Evolutionary conservation across 2,888 invertebrate genomes (phyloP), one percentile per base, ranked within the genome.

Genomic region (Azorinus chamasolen): DNA sequence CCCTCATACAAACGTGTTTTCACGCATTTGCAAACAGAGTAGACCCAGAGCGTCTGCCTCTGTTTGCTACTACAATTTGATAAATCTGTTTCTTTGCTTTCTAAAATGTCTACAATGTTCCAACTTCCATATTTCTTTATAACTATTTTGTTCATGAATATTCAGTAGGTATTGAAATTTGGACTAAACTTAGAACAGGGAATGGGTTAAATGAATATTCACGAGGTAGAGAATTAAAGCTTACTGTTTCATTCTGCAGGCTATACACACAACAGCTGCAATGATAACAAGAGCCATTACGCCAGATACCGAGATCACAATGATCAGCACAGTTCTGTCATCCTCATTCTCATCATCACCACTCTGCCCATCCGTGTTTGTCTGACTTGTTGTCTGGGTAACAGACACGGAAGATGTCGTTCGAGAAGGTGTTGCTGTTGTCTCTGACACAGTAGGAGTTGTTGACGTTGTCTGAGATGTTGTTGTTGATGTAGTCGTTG

Each of bases 201-300:
- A n/a, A n/a, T n/a, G n/a, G n/a, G n/a, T n/a, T n/a, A n/a, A n/a
- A n/a, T n/a, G n/a, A n/a, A n/a, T n/a, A n/a, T n/a, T n/a, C n/a
- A n/a, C n/a, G n/a, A n/a, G n/a, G n/a, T n/a, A n/a, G n/a, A n/a
- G n/a, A n/a, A n/a, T 25, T 5, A 37, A 32, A 8, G 59, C 69
- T 55, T 20, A 70, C 69, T 43, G 45, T 48, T 54, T 54, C n/a
- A 55, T 25, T 46, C 55, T 53, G 48, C 32, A 48, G 1, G 61
- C 62, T 20, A 71, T 54, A 37, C 46, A 16, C 18, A 71, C 24
- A 20, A 57, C 63, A 2, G 43, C 63, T 18, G 57, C 10, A 5
- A 72, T 16, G 1, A 72, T 27, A 0, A 72, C 20, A 24, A 41
- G 24, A n/a, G 39, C 64, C 20, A 65, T n/a, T 1, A 18, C 58